Conservation (phyloP, 2,797 vertebrate genomes). For the Odontamblyopus lacepedii region DNA sequence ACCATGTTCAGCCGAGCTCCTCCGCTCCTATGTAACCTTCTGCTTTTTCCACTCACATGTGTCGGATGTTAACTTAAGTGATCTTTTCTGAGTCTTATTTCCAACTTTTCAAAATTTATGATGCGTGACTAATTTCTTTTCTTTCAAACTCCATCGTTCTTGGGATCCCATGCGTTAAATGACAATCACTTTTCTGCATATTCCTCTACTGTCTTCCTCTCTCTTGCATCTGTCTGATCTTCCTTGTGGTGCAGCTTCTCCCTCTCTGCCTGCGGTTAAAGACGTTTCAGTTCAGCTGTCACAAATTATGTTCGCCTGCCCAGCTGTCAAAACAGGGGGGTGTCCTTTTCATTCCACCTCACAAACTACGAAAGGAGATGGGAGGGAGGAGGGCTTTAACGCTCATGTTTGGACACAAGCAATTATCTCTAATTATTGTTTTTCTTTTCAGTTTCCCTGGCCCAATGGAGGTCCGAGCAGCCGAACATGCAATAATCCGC, state of each 20-base stretch:
- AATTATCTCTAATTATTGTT: slow-evolving; percentile 99
- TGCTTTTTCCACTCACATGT: slow-evolving; percentile 36
- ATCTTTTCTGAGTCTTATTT: slow-evolving; percentile 48
- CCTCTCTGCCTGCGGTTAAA: slow-evolving; percentile 73
- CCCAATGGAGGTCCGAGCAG: slow-evolving; percentile 93
- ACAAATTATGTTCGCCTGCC: slow-evolving; percentile 93
- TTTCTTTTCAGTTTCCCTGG: slow-evolving; percentile 99
- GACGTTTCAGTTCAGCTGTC: slow-evolving; percentile 89
- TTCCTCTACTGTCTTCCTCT: slow-evolving; percentile 53
- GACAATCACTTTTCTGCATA: slow-evolving; percentile 33
- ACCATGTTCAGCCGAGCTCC: slow-evolving; percentile 76
- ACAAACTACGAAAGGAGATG: slow-evolving; percentile 89
- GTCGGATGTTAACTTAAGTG: slow-evolving; percentile 46
- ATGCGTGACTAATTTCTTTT: slow-evolving; percentile 62
- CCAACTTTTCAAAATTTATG: slow-evolving; percentile 68
- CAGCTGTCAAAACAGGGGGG: slow-evolving; percentile 99
- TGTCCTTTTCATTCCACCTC: slow-evolving; percentile 98
- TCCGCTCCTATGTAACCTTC: slow-evolving; percentile 48
- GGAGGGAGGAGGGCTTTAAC: slow-evolving; percentile 87
- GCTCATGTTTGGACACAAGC: slow-evolving; percentile 99
- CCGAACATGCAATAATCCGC: slow-evolving; percentile 95
- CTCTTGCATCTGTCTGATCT: slow-evolving; percentile 66
- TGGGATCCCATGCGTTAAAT: slow-evolving; percentile 47
- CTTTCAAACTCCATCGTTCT: slow-evolving; percentile 48
- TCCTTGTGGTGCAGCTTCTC: slow-evolving; percentile 36